Percentiles rank a stretch among this genome's conserved stretches.
Evolutionary conservation across 2,797 vertebrate genomes (phyloP).

Genomic region (Podarcis siculus): DNA sequence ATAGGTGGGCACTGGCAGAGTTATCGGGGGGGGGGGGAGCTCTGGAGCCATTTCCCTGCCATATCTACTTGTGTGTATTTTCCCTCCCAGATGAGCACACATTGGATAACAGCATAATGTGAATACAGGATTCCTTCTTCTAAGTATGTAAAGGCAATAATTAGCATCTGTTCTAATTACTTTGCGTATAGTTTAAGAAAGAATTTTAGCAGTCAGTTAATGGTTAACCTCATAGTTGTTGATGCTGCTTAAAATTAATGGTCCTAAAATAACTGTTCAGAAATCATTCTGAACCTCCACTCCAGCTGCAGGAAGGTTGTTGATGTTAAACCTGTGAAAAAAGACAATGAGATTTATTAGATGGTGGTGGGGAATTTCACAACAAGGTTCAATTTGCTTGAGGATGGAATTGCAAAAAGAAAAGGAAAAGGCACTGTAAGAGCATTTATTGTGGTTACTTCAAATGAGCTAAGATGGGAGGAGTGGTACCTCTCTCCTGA

Average conservation of each 20-base stretch:
- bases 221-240: not conserved
- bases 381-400: not conserved
- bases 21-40: too few species aligned
- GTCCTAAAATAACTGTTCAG: conserved; percentile 20
- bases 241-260: conserved; percentile 20
- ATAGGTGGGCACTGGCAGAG: too few species aligned
- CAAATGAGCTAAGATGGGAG: not conserved
- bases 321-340: fast-evolving
- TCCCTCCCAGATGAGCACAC: not conserved
- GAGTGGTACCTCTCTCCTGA: too few species aligned
- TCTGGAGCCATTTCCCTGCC: not conserved
- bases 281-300: not conserved
- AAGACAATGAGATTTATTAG: not conserved
- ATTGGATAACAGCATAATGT: not conserved
- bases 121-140: not conserved
- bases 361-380: not conserved
- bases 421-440: too few species aligned
- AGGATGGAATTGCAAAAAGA: not conserved
- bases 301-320: not conserved
- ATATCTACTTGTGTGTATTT: not conserved
- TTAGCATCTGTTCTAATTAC: fast-evolving
- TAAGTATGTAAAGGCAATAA: not conserved
- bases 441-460: not conserved
- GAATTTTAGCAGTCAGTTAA: not conserved
- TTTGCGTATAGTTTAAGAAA: not conserved